Evolutionary conservation across 2,888 invertebrate genomes (phyloP), one percentile per base, ranked within the genome.

Genomic region (Palloptera scutellata): DNA sequence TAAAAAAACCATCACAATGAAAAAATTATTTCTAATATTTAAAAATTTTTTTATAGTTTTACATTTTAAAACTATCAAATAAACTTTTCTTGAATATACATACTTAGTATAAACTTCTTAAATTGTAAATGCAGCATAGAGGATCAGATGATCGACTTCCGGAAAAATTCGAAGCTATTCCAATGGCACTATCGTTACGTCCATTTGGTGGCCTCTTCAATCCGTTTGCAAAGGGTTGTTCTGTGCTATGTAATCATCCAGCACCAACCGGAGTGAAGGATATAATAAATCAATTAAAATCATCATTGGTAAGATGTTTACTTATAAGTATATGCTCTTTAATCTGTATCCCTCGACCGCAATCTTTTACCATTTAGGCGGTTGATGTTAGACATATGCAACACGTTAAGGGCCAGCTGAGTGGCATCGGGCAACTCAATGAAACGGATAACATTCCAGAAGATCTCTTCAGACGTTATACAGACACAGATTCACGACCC

Each of bases 191-290:
- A 69, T 88, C 90, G 67, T 85, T 93, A 53, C 90, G 93, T 60
- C 94, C 94, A 0, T 92, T 92, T 78, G 92, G 93, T 2, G 92
- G 91, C 0, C 86, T 94, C 0, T 93, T 90, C 85, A 94, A 94
- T 84, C 94, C 94, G 0, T 94, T 91, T 83, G 89, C 92, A 0
- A 88, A 90, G 70, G 90, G 90, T 8, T 95, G 94, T 80, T 94
- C 94, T 0, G 90, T 94, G 9, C 86, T 94, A 10, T 94, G 94
- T 85, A 94, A 94, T 82, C 94, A 95, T 83, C 94, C 94, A 0
- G 91, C 92, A 1, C 92, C 93, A 67, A 87, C 86, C 19, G 91
- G 90, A 59, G 90, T 91, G 0, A 91, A 89, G 80, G 89, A 92
- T 77, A 88, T 90, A 61, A 89, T 94, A 1, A 90, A 88, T 79